Base-by-base conservation (phyloP, 2,113 vertebrate genomes). In the Tympanuchus pallidicinctus region DNA sequence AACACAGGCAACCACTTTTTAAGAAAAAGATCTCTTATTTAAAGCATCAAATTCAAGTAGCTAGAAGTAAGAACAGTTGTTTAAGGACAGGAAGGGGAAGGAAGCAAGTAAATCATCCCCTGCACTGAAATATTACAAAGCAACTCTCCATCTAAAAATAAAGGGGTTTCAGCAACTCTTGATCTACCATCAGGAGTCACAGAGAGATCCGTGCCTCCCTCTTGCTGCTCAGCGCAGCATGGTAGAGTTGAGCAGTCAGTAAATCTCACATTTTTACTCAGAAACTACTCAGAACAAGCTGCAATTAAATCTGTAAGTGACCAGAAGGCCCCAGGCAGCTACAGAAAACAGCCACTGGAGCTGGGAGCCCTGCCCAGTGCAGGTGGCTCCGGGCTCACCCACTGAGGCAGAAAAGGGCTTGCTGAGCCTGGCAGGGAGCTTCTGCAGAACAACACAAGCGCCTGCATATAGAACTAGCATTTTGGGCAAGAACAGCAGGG, bases 391-490 rank as follows among this genome's bases (percentile, higher is more conserved):
- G 74, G 45, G 87, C 47, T 57, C 48, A 84, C 52, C 61, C 76
- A 75, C 11, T 34, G 57, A 61, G 34, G 73, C 65, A 80, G 59
- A 20, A 48, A 88, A 75, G 50, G 48, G 89, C 57, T 56, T 47
- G 38, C 70, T 66, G 59, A 84, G 81, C 48, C 78, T 79, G 66
- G 79, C 63, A 75, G 17, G 15, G 83, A 70, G 64, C 24, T 78
- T 56, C 66, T 88, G 79, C 34, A 94, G 89, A 82, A 65, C 57
- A 86, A 43, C 34, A 48, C 38, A 90, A 82, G 70, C 3, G 59
- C 28, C 81, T 87, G 40, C 42, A 87, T 95, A 94, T 59, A 95
- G 91, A 93, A 95, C 36, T 28, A 89, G 40, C 59, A 32, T 76
- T 93, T 91, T 82, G 67, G 64, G 63, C 61, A 88, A 74, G 60